These are phyloP conservation scores for Labrus mixtus DNA, from an alignment of 2,113 vertebrate genomes.

Conservation along the genomic window DNA sequence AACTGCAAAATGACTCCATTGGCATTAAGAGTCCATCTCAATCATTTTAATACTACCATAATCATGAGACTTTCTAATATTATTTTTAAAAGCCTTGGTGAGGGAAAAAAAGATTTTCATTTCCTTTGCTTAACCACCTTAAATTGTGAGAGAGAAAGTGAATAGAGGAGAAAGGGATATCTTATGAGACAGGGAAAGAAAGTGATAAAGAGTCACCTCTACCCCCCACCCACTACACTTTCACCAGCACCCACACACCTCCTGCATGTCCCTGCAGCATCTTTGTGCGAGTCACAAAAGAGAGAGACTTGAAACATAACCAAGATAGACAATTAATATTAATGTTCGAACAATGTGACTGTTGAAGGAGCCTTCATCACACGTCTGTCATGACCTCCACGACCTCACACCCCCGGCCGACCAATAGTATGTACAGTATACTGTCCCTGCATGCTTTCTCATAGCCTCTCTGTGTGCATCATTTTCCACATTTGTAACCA, in stretches of 20 bases:
- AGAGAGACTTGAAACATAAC: conserved; percentile 65
- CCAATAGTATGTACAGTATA: conserved; percentile 10
- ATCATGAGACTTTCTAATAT: conserved; percentile 79
- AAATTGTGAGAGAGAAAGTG: conserved; percentile 66
- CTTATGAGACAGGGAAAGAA: conserved; percentile 48
- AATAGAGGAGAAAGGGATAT: conserved; percentile 64
- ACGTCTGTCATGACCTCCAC: conserved; percentile 33
- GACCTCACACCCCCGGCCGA: conserved; percentile 17
- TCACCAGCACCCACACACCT: conserved; percentile 33
- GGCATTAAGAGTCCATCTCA: conserved; percentile 79
- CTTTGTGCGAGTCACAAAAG: conserved; percentile 52
- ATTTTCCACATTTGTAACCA: conserved; percentile 10
- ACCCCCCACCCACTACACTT: background rate
- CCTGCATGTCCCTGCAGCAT: conserved; percentile 35
- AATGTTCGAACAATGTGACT: conserved; percentile 59
- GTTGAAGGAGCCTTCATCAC: conserved; percentile 35
- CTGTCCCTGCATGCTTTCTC: conserved; percentile 9
- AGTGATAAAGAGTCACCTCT: conserved; percentile 58
- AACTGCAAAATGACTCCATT: conserved; percentile 78
- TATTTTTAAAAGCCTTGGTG: conserved; percentile 77
- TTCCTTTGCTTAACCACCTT: conserved; percentile 74
- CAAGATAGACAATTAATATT: conserved; percentile 73
- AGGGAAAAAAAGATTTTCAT: conserved; percentile 70
- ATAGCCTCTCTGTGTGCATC: background rate
- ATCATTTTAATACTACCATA: conserved; percentile 81